Conservation (phyloP, 2,113 vertebrate genomes). For the Phylloscopus trochiloides region DNA sequence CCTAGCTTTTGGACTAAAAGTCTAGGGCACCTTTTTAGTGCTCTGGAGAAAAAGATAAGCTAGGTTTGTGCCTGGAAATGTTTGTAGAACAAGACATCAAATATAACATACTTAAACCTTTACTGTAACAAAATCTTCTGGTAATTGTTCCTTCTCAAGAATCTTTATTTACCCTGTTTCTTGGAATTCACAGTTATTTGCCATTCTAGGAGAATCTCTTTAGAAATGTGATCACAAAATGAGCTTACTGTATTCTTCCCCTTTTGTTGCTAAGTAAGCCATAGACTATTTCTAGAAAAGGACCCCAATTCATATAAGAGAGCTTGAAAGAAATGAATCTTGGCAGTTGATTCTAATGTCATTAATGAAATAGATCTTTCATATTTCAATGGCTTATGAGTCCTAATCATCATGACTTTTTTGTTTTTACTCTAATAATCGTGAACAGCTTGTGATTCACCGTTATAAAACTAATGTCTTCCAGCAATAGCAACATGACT, state of each 20-base stretch:
- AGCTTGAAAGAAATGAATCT: neutral
- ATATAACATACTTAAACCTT: neutral
- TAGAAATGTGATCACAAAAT: neutral
- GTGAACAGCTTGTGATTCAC: conserved; percentile 25
- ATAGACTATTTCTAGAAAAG: neutral
- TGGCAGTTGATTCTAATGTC: neutral
- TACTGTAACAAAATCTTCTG: neutral
- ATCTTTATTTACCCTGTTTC: neutral
- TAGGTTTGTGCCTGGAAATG: neutral
- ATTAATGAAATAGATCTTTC: neutral
- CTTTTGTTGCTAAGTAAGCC: neutral
- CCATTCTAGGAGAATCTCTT: neutral
- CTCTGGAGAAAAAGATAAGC: neutral
- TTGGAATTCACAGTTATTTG: neutral
- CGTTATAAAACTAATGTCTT: neutral
- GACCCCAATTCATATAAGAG: neutral
- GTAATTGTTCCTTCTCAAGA: neutral
- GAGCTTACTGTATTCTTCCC: neutral
- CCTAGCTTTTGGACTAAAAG: neutral
- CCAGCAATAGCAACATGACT: neutral
- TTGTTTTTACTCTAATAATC: neutral
- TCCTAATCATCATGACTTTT: neutral
- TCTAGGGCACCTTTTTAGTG: neutral
- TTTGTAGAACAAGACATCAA: neutral
- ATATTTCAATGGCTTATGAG: neutral